A percentile compares a stretch with the other conserved stretches of the same genome.
These are phyloP conservation scores for Adelphocoris suturalis DNA, from an alignment of 2,888 invertebrate genomes.

Conservation along the genomic window DNA sequence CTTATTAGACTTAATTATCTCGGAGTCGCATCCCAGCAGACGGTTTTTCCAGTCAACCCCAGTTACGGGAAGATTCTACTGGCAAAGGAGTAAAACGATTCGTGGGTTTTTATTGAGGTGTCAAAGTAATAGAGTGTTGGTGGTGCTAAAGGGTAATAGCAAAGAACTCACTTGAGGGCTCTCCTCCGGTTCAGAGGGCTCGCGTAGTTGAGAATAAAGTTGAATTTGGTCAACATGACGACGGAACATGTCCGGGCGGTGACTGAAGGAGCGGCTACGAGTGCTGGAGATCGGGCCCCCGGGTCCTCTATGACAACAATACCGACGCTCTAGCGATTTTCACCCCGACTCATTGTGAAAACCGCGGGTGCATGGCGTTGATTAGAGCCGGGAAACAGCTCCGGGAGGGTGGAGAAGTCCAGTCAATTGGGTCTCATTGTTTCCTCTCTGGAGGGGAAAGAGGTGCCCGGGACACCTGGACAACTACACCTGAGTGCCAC, in stretches of 20 bases:
- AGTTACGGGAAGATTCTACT: too few relatives aligned
- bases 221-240: conserved; percentile 64
- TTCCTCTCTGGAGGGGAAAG: neutral
- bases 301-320: neutral
- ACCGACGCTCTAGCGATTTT: conserved; percentile 11
- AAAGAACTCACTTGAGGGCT: conserved; percentile 48
- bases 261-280: neutral
- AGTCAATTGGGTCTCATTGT: conserved; percentile 13
- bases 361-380: conserved; percentile 64
- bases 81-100: too few relatives aligned
- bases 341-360: conserved; percentile 50
- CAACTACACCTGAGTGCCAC: conserved; percentile 17
- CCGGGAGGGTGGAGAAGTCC: neutral
- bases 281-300: conserved; percentile 18
- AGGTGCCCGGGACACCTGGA: neutral
- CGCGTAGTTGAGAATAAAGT: conserved; percentile 64
- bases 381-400: conserved; percentile 36
- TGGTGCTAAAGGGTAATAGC: too few relatives aligned
- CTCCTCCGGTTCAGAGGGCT: conserved; percentile 51
- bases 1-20: too few relatives aligned
- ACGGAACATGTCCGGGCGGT: conserved; percentile 17
- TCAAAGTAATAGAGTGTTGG: neutral
- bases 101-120: too few relatives aligned
- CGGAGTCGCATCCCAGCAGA: too few relatives aligned
- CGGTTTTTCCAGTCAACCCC: too few relatives aligned